phyloP scores from a whole-genome alignment of 2,113 vertebrate genomes.

The Falcunculus frontatus region DNA sequence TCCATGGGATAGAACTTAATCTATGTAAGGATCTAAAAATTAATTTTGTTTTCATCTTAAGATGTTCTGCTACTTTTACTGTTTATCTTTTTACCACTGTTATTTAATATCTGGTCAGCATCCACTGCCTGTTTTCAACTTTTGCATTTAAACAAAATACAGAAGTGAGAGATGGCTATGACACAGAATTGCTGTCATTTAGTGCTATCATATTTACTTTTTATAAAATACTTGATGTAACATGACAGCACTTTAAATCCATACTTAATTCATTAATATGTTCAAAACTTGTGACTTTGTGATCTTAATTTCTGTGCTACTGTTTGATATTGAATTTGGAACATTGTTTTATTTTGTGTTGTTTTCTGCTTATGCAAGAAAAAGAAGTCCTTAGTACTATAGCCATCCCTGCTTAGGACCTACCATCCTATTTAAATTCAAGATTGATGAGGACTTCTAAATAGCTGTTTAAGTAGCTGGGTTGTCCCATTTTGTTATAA shows the following conservation, averaged over 20 bases:
- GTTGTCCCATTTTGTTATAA: background rate
- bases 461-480: background rate
- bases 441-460: background rate
- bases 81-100: background rate
- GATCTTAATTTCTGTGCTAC: background rate
- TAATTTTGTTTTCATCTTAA: background rate
- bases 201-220: background rate
- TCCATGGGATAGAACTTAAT: background rate
- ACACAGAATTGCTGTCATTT: background rate
- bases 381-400: background rate
- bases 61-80: background rate
- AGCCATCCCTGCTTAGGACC: background rate
- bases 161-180: background rate
- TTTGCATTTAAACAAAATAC: background rate
- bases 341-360: background rate
- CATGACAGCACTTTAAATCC: background rate
- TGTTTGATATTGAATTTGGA: background rate
- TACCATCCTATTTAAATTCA: background rate
- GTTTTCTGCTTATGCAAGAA: background rate
- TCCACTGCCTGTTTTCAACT: background rate
- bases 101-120: background rate
- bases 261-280: background rate
- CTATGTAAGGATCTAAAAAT: background rate
- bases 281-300: background rate
- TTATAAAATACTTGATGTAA: background rate